Base-by-base conservation (phyloP, 2,797 vertebrate genomes). In the Adelosebastes latens region DNA sequence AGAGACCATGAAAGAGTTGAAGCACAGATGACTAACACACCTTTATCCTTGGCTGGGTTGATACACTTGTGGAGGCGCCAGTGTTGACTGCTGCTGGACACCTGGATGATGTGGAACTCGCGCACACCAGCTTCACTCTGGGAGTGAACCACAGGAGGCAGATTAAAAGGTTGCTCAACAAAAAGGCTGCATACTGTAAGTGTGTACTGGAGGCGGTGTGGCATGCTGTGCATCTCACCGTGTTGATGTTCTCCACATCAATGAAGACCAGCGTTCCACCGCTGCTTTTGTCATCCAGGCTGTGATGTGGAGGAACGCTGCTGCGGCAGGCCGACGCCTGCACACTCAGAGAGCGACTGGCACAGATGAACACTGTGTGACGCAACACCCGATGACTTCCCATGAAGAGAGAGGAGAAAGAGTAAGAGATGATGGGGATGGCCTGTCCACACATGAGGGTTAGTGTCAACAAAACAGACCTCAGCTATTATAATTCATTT, bases 91-190 rank as follows among this genome's bases (percentile, higher is more conserved):
- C 97, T 97, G 92, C 98, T 99, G 46, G 98, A 99, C 85, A 99
- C 97, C 94, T 99, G 98, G n/a, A 98, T 94, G 76, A 99, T 96
- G 88, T 99, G 98, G 82, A 99, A 99, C 88, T 99, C 98, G 16
- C 97, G 97, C 67, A 99, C 96, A 0, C 97, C 97, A 69, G 96
- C 95, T 94, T 99, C 98, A 93, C 96, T 98, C 98, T 99, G 89
- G 11, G 13, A 65, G 58, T 8, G n/a, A n/a, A n/a, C 12, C 34
- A 59, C 3, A 71, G 10, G 49, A 59, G 9, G 16, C 5, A 22
- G 8, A 52, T 24, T 53, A 22, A 11, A 11, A 55, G 42, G 16
- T 46, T 46, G 42, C 6, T 46, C 42, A 46, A 46, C 42, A 16
- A 46, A 46, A 46, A 46, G 13, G 16, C 42, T 46, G 42, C 42